A percentile compares a stretch with the other conserved stretches of the same genome.
Evolutionary conservation across 2,888 invertebrate genomes (phyloP).

Genomic region (Xylocampa areola): DNA sequence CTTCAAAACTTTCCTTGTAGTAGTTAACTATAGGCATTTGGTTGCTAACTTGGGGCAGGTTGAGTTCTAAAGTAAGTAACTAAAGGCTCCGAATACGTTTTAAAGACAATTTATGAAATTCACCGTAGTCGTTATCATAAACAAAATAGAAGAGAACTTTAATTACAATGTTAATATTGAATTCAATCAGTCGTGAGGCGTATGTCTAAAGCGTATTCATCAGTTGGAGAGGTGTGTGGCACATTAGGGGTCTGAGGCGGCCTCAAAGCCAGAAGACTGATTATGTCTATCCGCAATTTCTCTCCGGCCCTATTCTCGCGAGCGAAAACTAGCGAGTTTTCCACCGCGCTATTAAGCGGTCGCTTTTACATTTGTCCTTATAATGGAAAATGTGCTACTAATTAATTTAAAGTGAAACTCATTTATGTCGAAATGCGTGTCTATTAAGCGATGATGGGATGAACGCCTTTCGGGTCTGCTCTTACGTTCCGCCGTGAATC

Average conservation of each 20-base stretch:
- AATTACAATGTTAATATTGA: constrained; percentile 71
- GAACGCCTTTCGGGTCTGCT: constrained; percentile 80
- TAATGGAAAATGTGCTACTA: constrained; percentile 90
- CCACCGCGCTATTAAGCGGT: constrained; percentile 90
- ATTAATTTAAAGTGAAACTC: constrained; percentile 90
- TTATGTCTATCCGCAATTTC: constrained; percentile 90
- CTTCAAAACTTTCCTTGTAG: constrained; percentile 78
- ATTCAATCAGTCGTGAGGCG: constrained; percentile 73
- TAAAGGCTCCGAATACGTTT: constrained; percentile 31
- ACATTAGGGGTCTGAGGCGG: constrained; percentile 86
- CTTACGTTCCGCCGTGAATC: constrained; percentile 70
- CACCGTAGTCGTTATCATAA: constrained; percentile 28
- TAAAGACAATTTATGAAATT: constrained; percentile 20
- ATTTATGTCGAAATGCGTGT: constrained; percentile 89
- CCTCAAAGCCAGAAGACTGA: constrained; percentile 90
- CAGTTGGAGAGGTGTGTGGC: constrained; percentile 84
- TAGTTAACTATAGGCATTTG: constrained; percentile 69
- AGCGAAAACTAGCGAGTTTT: constrained; percentile 90
- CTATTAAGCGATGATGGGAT: constrained; percentile 88
- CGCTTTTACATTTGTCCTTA: constrained; percentile 90
- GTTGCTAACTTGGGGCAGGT: constrained; percentile 61
- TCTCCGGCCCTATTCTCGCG: constrained; percentile 88
- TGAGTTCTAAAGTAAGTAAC: constrained; percentile 63
- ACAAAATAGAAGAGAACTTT: constrained; percentile 46
- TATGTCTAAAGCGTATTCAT: constrained; percentile 83